Evolutionary conservation across 2,888 invertebrate species (phyloP), one percentile per base, ranked within the genome.

Genomic region (Nephrotoma guestfalica): DNA sequence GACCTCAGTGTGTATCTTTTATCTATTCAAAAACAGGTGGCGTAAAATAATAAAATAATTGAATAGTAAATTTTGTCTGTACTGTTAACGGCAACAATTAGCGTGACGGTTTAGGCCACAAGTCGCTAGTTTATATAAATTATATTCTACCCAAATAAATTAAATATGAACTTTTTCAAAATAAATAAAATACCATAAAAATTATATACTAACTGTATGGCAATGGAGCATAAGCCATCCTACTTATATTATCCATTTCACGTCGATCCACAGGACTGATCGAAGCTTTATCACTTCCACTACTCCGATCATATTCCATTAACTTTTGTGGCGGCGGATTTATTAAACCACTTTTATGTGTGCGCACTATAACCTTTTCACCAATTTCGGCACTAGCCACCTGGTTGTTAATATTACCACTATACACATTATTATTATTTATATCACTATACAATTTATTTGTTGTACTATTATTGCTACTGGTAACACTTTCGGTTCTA

Each of bases 121-220:
- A 30, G n/a, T n/a, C n/a, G n/a, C n/a, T 30, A 30, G 30, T 30
- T 30, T 30, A 2, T 30, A 30, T 0, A 30, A n/a, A n/a, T n/a
- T n/a, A n/a, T 2, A 30, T 1, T 30, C 2, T 30, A 2, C 30
- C 2, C 30, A 30, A 3, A 30, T 30, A 30, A 30, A 30, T 30
- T 3, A 30, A 30, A 30, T 30, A 30, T 30, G 30, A 30, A 30
- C 30, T 30, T 30, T 30, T 30, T 3, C 30, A 30, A 30, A 30
- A 30, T 30, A 30, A 30, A 30, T 30, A 30, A 30, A 30, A 2
- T 30, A 30, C 30, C 30, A 30, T 30, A 30, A 30, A 30, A 30
- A 30, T 30, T 30, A 30, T 11, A 89, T 93, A 95, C 95, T 95
- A 93, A 96, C 96, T 96, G 92, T 95, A 95, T 87, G 95, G 95